Conservation (phyloP, 2,888 invertebrate genomes). For the Drosophila flavopinicola region DNA sequence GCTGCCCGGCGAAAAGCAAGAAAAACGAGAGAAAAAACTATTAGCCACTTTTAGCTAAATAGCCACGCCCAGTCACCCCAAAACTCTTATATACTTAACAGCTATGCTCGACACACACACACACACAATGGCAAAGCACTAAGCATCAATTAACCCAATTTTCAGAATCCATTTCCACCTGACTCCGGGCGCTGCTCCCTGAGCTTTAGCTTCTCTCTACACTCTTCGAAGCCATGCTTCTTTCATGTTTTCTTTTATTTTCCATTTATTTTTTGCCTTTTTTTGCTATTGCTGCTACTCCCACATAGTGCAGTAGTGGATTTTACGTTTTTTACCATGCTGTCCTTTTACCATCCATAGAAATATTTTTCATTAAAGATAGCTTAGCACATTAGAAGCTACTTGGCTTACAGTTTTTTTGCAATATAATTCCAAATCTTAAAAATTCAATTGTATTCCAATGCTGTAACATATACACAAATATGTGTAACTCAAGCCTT, state of each 20-base stretch:
- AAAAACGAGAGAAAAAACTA: constrained; percentile 64
- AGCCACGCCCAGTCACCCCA: constrained; percentile 65
- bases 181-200: constrained; percentile 47
- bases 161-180: constrained; percentile 80
- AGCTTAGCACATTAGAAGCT: too few species aligned
- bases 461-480: too few species aligned
- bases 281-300: constrained; percentile 11
- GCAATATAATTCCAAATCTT: too few species aligned
- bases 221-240: constrained; percentile 38
- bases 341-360: constrained; percentile 26
- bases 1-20: constrained; percentile 14
- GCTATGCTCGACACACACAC: constrained; percentile 15
- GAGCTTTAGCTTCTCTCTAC: constrained; percentile 37
- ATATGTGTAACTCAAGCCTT: too few species aligned
- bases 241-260: constrained; percentile 41
- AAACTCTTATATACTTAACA: constrained; percentile 39
- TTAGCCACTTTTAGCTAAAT: constrained; percentile 78
- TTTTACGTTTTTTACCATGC: constrained; percentile 46
- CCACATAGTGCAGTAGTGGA: constrained; percentile 22
- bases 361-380: constrained; percentile 34
- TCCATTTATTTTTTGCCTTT: constrained; percentile 20
- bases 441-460: too few species aligned
- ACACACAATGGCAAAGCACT: constrained; percentile 49
- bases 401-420: too few species aligned
- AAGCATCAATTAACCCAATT: constrained; percentile 81